These are phyloP conservation scores for Epinotia bilunana DNA, from an alignment of 2,888 invertebrate species.

Conservation along the genomic window DNA sequence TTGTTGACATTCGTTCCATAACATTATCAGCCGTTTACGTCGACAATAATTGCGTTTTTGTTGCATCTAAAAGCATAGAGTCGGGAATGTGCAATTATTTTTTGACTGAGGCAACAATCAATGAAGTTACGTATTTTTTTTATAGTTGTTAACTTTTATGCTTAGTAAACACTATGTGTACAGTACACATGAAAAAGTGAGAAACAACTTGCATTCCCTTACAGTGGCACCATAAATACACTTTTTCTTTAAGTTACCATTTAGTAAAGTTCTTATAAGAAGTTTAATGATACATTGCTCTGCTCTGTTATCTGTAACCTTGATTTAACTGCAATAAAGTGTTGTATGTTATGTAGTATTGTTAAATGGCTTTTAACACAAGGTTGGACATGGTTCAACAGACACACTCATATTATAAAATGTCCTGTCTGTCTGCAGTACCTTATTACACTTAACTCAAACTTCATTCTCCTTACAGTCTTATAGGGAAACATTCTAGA, in stretches of 20 bases:
- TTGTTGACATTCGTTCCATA: constrained; percentile 70
- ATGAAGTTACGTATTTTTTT: neutral
- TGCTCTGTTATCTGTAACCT: constrained; percentile 5
- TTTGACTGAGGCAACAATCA: constrained; percentile 21
- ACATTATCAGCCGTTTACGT: constrained; percentile 55
- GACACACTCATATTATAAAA: neutral
- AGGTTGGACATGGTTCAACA: neutral
- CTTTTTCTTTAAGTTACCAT: neutral
- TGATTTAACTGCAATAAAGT: constrained; percentile 14
- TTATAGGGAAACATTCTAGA: too few relatives aligned
- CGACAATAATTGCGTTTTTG: constrained; percentile 42
- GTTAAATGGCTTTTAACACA: neutral
- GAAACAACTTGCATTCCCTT: neutral
- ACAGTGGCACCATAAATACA: neutral
- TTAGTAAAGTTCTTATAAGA: neutral
- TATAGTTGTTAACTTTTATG: constrained; percentile 2
- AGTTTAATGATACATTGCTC: neutral
- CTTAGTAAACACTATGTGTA: neutral
- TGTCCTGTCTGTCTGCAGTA: too few relatives aligned
- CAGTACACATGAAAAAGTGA: neutral
- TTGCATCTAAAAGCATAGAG: constrained; percentile 38
- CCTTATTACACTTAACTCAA: too few relatives aligned
- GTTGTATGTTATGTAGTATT: neutral
- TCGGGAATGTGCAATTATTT: constrained; percentile 27
- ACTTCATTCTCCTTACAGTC: too few relatives aligned